Evolutionary conservation across 2,888 invertebrate genomes (phyloP).

Genomic region (Nomada ferruginata): DNA sequence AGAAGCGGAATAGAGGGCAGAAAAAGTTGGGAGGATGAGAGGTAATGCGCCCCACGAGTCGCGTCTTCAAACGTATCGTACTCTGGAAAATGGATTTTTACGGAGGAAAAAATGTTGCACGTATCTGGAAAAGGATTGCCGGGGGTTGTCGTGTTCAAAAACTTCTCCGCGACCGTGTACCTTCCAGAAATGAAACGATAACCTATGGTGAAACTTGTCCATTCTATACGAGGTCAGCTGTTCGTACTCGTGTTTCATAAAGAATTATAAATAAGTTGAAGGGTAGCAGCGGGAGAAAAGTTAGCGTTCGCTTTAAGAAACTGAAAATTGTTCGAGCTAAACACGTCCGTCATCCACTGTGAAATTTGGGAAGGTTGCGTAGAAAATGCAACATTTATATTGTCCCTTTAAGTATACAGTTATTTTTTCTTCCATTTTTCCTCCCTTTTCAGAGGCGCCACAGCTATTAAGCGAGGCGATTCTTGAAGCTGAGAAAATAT

Average conservation of each 20-base stretch:
- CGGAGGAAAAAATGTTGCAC: slow-evolving; percentile 40
- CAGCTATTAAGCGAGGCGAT: no score
- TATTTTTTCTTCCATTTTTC: no score
- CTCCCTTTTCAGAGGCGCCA: no score
- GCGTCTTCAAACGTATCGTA: slow-evolving; percentile 39
- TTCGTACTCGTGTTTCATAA: background rate
- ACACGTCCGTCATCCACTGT: no score
- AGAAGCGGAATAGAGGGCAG: slow-evolving; percentile 18
- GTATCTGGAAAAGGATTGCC: slow-evolving; percentile 36
- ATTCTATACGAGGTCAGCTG: background rate
- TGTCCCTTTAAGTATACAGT: no score
- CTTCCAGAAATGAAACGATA: slow-evolving; percentile 39
- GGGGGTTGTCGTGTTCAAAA: slow-evolving; percentile 11
- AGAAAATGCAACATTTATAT: no score
- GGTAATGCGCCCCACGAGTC: slow-evolving; percentile 39
- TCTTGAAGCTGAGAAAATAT: no score
- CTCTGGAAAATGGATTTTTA: slow-evolving; percentile 50
- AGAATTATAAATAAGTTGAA: background rate
- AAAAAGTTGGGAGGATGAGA: background rate
- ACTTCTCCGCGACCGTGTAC: background rate
- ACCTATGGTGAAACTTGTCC: slow-evolving; percentile 26
- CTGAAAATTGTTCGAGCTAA: no score
- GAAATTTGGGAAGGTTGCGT: no score
- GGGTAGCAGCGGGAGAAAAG: background rate
- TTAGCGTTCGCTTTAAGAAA: no score